These are phyloP conservation scores for Oscheius sp. DNA, from an alignment of 1,140 invertebrate species.

Conservation along the genomic window DNA sequence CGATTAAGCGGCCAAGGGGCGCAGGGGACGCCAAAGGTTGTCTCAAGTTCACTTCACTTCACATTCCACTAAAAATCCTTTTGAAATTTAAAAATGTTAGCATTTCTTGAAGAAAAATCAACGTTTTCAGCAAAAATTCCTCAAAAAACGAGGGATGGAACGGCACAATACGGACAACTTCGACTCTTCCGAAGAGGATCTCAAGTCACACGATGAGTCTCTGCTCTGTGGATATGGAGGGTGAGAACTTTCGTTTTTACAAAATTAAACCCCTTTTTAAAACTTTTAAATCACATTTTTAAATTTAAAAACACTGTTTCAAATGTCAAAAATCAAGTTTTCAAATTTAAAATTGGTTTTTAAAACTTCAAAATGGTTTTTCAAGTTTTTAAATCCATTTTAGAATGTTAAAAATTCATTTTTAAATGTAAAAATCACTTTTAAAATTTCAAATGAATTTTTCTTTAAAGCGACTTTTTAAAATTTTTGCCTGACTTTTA, in stretches of 20 bases:
- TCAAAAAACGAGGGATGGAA: constrained; percentile 16
- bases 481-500: too few relatives aligned
- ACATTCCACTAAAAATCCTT: not conserved
- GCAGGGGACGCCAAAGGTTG: not conserved
- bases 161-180: constrained; percentile 27
- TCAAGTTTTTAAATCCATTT: too few relatives aligned
- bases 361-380: too few relatives aligned
- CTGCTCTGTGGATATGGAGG: constrained; percentile 51
- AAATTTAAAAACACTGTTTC: too few relatives aligned
- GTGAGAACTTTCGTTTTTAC: too few relatives aligned
- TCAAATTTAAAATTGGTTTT: too few relatives aligned
- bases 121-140: not conserved
- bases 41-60: not conserved
- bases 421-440: too few relatives aligned
- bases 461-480: too few relatives aligned
- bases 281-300: not conserved
- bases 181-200: constrained; percentile 20
- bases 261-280: constrained; percentile 9
- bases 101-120: not conserved
- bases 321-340: too few relatives aligned
- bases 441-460: too few relatives aligned
- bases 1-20: not conserved
- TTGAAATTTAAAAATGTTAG: too few relatives aligned
- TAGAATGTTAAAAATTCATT: too few relatives aligned
- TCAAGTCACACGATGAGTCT: constrained; percentile 38